phyloP scores from a whole-genome alignment of 2,888 invertebrate genomes.

The Eurois occulta region DNA sequence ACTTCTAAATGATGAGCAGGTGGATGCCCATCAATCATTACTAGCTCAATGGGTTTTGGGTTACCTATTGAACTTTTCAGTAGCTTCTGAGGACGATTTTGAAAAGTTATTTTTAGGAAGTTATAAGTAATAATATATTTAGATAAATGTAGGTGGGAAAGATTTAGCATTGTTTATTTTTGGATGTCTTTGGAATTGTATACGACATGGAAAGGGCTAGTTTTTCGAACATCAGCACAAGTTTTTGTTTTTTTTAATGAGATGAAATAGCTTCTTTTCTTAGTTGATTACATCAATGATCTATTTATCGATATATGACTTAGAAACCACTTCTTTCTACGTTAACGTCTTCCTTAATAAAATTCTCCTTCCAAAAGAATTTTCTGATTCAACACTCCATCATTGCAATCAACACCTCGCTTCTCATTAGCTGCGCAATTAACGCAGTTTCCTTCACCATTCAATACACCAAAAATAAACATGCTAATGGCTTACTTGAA shows the following conservation, averaged over 20 bases:
- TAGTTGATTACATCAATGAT: background rate
- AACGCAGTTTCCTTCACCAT: constrained; percentile 46
- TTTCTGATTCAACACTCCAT: constrained; percentile 9
- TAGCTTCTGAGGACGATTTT: background rate
- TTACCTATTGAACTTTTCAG: constrained; percentile 12
- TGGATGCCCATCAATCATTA: constrained; percentile 36
- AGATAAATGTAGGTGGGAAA: background rate
- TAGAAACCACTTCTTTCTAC: background rate
- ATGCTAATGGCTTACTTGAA: constrained; percentile 55
- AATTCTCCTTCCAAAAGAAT: background rate
- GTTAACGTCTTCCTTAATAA: background rate
- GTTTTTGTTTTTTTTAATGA: background rate
- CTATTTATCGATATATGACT: background rate
- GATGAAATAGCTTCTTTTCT: background rate
- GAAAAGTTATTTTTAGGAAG: background rate
- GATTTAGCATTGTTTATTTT: background rate
- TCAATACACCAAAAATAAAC: constrained; percentile 52
- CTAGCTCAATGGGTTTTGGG: constrained; percentile 11
- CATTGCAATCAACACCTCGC: constrained; percentile 26
- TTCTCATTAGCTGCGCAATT: constrained; percentile 30
- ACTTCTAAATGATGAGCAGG: constrained; percentile 23
- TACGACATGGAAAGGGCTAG: background rate
- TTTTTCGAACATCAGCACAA: background rate
- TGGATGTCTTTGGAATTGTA: background rate
- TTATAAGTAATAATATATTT: background rate